A percentile compares a stretch with the other conserved stretches of the same genome.
Conservation (phyloP, 2,888 invertebrate genomes). For the Villa cingulata region DNA sequence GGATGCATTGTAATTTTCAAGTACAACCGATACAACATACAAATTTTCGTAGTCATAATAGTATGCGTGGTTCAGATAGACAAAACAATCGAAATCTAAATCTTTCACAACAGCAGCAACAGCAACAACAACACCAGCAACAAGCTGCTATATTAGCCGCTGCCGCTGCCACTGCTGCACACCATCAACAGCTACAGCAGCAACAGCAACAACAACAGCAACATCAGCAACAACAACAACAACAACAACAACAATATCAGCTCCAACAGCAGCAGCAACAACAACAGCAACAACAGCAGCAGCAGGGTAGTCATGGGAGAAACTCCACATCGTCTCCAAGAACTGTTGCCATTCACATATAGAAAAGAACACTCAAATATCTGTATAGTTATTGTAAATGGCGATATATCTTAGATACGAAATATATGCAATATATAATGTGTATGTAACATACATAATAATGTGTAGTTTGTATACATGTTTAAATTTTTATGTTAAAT, state of each 20-base stretch:
- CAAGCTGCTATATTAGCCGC: conserved; percentile 20
- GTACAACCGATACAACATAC: conserved; percentile 53
- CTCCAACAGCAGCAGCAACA: conserved; percentile 20
- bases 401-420: too few species aligned
- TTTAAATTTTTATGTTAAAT: too few species aligned
- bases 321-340: conserved; percentile 13
- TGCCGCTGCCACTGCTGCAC: conserved; percentile 19
- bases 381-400: too few species aligned
- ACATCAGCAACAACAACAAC: conserved; percentile 17
- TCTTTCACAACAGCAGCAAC: conserved; percentile 12
- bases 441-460: too few species aligned
- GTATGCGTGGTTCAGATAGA: conserved; percentile 44
- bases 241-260: conserved; percentile 27
- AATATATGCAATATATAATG: too few species aligned
- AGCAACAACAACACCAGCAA: conserved; percentile 32
- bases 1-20: conserved; percentile 35
- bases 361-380: too few species aligned
- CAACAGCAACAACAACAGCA: too few species aligned
- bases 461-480: too few species aligned
- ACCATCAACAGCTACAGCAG: conserved; percentile 2
- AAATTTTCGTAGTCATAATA: conserved; percentile 45
- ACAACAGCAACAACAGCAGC: conserved; percentile 15
- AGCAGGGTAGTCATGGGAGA: conserved; percentile 8
- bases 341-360: conserved; percentile 23
- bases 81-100: conserved; percentile 5